These are phyloP conservation scores for Drosophila aff. DNA, from an alignment of 1,140 invertebrate species.

Conservation along the genomic window DNA sequence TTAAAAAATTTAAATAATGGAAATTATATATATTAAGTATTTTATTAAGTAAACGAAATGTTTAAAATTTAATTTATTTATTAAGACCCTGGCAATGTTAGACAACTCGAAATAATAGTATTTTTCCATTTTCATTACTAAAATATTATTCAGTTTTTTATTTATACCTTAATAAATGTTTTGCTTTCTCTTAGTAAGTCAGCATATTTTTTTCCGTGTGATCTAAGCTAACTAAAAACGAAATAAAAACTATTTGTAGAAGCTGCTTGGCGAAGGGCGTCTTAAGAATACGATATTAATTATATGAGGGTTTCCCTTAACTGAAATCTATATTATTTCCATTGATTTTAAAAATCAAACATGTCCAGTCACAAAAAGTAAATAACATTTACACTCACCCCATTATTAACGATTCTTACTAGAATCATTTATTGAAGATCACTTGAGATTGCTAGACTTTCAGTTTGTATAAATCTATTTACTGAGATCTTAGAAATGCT, in stretches of 20 bases:
- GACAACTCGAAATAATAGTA: too few species aligned
- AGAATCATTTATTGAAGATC: slow-evolving; percentile 5
- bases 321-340: not conserved
- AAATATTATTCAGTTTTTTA: too few species aligned
- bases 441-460: not conserved
- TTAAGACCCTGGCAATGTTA: too few species aligned
- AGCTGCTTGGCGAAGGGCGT: slow-evolving; percentile 7
- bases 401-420: not conserved
- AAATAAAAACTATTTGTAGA: not conserved
- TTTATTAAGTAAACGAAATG: not conserved
- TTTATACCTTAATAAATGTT: too few species aligned
- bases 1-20: not conserved
- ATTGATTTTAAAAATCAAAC: too few species aligned
- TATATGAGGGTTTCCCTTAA: not conserved
- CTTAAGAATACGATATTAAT: not conserved
- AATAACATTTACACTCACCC: slow-evolving; percentile 8
- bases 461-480: not conserved
- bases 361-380: not conserved
- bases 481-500: not conserved
- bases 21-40: not conserved
- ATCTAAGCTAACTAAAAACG: slow-evolving; percentile 20
- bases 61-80: not conserved
- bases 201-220: not conserved
- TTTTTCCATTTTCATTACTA: too few species aligned
- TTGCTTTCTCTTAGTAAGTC: not conserved